phyloP scores from a whole-genome alignment of 2,113 vertebrate genomes.

The Heteronetta atricapilla region DNA sequence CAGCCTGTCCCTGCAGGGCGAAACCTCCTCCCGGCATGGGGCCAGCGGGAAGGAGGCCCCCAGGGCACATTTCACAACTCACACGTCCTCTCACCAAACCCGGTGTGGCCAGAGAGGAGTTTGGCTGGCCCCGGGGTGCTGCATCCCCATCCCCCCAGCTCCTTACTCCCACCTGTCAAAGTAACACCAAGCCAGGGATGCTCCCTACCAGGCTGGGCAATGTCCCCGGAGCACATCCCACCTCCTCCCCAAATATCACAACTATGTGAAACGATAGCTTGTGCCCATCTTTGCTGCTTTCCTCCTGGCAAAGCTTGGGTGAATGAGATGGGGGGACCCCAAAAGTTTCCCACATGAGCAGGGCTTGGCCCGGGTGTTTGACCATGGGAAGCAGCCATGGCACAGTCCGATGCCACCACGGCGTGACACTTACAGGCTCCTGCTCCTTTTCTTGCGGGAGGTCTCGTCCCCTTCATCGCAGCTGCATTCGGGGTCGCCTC shows the following conservation, averaged over 20 bases:
- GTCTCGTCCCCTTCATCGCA: conserved; percentile 81
- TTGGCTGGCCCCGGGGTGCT: background rate
- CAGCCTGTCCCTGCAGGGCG: background rate
- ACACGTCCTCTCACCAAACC: conserved; percentile 2
- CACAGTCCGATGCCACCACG: background rate
- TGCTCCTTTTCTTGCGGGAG: conserved; percentile 87
- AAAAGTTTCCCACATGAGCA: background rate
- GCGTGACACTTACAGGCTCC: conserved; percentile 87
- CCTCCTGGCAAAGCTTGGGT: background rate
- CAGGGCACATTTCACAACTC: background rate
- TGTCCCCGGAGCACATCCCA: rapidly evolving
- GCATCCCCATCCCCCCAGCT: background rate
- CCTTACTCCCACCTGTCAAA: background rate
- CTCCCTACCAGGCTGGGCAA: background rate
- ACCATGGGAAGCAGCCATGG: background rate
- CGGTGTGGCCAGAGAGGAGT: rapidly evolving
- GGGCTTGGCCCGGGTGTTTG: rapidly evolving
- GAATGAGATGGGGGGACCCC: rapidly evolving
- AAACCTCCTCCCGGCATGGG: background rate
- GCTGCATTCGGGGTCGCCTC: conserved; percentile 77
- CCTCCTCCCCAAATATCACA: background rate
- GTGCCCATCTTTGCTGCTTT: background rate
- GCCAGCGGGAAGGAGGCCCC: background rate
- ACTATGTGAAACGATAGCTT: background rate
- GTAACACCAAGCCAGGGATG: rapidly evolving